Conservation (phyloP, 2,113 vertebrate species). For the Ellobius talpinus region DNA sequence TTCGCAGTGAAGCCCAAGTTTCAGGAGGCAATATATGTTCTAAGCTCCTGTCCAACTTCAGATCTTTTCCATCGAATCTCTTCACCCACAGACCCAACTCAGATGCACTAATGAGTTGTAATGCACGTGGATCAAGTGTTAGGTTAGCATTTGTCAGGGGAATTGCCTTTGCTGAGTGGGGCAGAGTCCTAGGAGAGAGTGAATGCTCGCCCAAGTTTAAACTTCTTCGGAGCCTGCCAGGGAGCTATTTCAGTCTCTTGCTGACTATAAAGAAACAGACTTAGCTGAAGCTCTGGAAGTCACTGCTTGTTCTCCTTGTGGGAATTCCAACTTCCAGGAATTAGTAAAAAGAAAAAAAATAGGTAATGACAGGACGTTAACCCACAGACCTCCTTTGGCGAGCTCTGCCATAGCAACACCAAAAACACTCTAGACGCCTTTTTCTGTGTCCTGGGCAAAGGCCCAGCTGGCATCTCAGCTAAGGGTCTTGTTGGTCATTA, state of each 20-base stretch:
- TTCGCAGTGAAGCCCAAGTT: neutral
- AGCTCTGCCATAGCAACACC: neutral
- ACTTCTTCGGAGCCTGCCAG: neutral
- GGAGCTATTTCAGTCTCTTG: neutral
- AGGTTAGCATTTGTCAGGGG: neutral
- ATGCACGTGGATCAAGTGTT: neutral
- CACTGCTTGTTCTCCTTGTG: neutral
- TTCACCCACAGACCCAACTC: neutral
- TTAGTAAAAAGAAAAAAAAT: slow-evolving; percentile 15
- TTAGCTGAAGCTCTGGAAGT: neutral
- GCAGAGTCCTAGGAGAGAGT: neutral
- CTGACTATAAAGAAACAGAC: slow-evolving; percentile 39
- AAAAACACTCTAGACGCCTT: neutral
- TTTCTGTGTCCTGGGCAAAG: neutral
- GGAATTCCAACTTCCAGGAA: slow-evolving; percentile 35
- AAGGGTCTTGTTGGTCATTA: neutral
- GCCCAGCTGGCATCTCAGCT: neutral
- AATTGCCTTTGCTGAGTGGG: neutral
- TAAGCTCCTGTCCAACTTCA: neutral
- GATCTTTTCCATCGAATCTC: neutral
- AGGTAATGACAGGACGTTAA: neutral
- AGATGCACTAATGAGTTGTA: neutral
- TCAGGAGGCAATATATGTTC: neutral
- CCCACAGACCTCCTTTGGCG: neutral
- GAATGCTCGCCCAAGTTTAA: neutral